These are phyloP conservation scores for Priocnemis perturbator DNA, from an alignment of 2,888 invertebrate species.

Conservation along the genomic window DNA sequence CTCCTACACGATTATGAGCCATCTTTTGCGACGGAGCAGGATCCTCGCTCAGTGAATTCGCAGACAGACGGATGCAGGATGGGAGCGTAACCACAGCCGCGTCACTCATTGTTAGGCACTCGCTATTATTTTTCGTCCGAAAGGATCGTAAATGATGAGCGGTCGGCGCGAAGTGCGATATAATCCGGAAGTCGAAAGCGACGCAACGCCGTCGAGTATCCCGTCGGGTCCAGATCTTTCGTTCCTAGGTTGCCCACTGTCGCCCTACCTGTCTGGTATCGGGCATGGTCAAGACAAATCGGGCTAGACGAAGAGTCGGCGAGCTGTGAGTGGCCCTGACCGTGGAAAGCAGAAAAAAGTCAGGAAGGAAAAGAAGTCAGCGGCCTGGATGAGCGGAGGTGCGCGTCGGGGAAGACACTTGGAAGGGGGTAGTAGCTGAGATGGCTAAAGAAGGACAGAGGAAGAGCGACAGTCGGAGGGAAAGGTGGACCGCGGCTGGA, in stretches of 20 bases:
- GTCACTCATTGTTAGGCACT: conserved; percentile 16
- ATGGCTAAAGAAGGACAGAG: conserved; percentile 16
- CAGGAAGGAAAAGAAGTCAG: conserved; percentile 40
- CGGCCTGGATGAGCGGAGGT: not conserved
- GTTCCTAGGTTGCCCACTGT: conserved; percentile 10
- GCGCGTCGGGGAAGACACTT: not conserved
- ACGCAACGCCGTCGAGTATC: not conserved
- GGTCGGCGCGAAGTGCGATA: too few species aligned
- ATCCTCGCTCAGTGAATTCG: too few species aligned
- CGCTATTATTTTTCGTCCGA: conserved; percentile 11
- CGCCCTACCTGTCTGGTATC: conserved; percentile 33
- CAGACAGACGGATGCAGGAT: too few species aligned
- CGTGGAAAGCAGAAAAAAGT: conserved; percentile 51
- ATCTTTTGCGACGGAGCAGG: too few species aligned
- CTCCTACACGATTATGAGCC: too few species aligned
- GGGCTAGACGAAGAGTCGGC: conserved; percentile 18
- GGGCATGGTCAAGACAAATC: not conserved
- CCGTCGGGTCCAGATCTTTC: not conserved
- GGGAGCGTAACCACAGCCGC: conserved; percentile 19
- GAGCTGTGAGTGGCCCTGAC: conserved; percentile 31
- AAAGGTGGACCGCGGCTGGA: not conserved
- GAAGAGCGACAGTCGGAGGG: not conserved
- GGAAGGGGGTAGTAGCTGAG: not conserved
- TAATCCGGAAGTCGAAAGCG: conserved; percentile 1
- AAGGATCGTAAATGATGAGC: not conserved